Evolutionary conservation across 2,888 invertebrate genomes (phyloP), one percentile per base, ranked within the genome.

Genomic region (Ceriagrion tenellum): DNA sequence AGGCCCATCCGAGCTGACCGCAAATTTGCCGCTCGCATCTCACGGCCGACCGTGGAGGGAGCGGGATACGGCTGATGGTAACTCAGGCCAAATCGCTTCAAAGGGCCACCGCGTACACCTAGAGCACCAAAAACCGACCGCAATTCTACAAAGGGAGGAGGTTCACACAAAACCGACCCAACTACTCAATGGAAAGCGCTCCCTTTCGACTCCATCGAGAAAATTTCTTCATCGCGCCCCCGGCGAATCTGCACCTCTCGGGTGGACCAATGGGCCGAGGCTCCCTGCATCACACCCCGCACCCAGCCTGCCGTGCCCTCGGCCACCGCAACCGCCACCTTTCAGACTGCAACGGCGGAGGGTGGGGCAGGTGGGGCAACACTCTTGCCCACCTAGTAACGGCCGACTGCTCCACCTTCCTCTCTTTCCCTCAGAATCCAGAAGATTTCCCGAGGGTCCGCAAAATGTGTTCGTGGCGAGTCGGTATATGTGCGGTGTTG

Each of bases 311-410:
- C 95, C 95, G 95, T 59, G 89, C 95, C 95, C 95, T 81, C 96
- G 95, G 95, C 95, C 95, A 89, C 95, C 95, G 95, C 95, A 95
- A 95, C 95, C 95, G 95, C 95, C 96, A 91, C 95, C 95, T 95
- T 95, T 95, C 95, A 95, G 95, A 95, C 95, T 95, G 90, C 95
- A 95, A 88, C 95, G 95, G 95, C 95, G 95, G 95, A 95, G 95
- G 90, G 59, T 4, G 13, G 95, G 95, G 95, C 95, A 95, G 89
- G 95, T n/a, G 47, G 8, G 47, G 47, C 47, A 47, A 4, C 95
- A 89, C 95, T 12, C 95, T 95, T 95, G 95, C 95, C 95, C 95
- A 93, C 16, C 81, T 13, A 13, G 35, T 8, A 12, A 35, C 30
- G 30, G 81, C 30, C 35, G 35, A 35, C 30, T 18, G 3, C 13